Conservation (phyloP, 2,113 vertebrate species). For the Phrynosoma blainvillii region DNA sequence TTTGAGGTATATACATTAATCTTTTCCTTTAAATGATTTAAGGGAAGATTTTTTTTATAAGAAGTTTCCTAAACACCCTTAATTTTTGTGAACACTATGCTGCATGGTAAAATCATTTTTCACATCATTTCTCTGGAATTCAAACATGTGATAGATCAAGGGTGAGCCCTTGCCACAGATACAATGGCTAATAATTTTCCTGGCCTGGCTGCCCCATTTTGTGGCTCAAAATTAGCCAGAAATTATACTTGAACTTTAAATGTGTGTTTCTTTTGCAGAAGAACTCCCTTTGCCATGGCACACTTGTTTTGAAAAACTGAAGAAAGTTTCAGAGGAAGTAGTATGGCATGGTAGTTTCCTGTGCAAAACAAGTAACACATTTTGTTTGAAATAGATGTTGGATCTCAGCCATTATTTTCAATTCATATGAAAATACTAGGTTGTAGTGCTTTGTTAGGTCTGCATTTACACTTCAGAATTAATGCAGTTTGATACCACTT, state of each 20-base stretch:
- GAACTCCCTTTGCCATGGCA: neutral
- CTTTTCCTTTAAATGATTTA: constrained; percentile 4
- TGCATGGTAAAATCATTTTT: neutral
- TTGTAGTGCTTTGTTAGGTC: no score
- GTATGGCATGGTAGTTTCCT: neutral
- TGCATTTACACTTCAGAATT: no score
- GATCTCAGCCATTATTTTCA: neutral
- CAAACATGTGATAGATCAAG: neutral
- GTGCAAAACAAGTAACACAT: neutral
- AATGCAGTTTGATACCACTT: no score
- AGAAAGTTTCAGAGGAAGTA: neutral
- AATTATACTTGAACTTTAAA: no score
- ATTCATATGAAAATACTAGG: neutral
- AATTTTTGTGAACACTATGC: neutral
- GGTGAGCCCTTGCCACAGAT: no score
- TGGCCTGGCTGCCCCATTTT: no score
- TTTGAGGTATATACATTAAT: constrained; percentile 64
- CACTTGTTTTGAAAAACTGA: neutral
- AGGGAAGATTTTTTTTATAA: neutral
- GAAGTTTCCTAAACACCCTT: neutral
- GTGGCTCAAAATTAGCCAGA: no score
- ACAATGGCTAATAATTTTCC: no score
- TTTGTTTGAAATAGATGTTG: neutral
- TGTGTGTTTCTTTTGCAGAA: neutral
- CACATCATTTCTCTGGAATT: neutral